Conservation (phyloP, 2,888 invertebrate genomes). For the Mimachlamys varia region DNA sequence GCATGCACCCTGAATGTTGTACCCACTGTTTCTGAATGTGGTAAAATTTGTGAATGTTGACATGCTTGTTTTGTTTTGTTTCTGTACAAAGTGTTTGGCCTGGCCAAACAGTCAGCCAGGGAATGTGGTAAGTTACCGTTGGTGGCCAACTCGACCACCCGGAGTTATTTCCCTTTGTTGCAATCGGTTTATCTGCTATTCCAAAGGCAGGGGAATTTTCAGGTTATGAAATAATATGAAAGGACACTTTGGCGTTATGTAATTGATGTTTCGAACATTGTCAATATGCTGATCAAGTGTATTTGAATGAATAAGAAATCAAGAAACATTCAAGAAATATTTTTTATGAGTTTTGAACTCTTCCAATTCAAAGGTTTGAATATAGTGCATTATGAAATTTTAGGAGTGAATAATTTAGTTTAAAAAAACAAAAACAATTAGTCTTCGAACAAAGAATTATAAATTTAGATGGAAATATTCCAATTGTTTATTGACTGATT, state of each 20-base stretch:
- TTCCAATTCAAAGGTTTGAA: too few species aligned
- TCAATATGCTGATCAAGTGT: too few species aligned
- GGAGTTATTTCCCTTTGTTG: background rate
- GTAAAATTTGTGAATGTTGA: background rate
- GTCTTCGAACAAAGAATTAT: too few species aligned
- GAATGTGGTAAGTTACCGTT: slow-evolving; percentile 49
- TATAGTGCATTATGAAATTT: too few species aligned
- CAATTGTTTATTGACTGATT: background rate
- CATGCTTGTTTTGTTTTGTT: slow-evolving; percentile 44
- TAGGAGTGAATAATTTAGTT: too few species aligned
- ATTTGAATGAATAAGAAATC: too few species aligned
- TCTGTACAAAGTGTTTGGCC: slow-evolving; percentile 64
- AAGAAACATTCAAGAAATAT: background rate
- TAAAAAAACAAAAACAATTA: too few species aligned
- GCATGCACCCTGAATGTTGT: background rate
- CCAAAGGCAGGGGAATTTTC: background rate
- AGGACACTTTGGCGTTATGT: background rate
- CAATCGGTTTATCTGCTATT: background rate
- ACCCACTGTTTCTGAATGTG: background rate
- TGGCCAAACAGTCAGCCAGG: slow-evolving; percentile 58
- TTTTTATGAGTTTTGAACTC: too few species aligned
- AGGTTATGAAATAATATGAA: background rate
- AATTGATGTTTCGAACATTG: too few species aligned
- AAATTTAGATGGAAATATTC: too few species aligned
- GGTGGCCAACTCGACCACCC: background rate